phyloP scores from a whole-genome alignment of 37 sponge, comb jelly and placozoan species.

The Theonella swinhoei region DNA sequence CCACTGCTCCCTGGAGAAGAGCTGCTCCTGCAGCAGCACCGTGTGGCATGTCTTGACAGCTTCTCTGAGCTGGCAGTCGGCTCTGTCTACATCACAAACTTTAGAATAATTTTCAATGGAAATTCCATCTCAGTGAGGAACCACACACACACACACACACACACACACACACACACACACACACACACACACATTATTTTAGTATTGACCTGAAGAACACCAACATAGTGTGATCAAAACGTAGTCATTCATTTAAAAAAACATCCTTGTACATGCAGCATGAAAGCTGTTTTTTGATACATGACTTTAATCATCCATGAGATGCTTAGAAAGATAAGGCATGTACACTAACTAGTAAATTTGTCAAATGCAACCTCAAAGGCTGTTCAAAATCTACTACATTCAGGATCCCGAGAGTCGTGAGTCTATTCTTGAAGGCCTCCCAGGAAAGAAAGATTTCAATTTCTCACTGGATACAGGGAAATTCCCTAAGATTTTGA shows the following conservation, averaged over 20 bases:
- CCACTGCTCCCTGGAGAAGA: constrained; percentile 71
- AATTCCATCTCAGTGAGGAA: constrained; percentile 63
- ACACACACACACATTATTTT: no score
- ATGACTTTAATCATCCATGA: no score
- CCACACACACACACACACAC: no score
- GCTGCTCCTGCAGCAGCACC: constrained; percentile 60
- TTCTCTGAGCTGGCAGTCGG: constrained; percentile 68
- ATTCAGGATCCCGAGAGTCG: constrained; percentile 46
- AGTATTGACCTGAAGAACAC: neutral
- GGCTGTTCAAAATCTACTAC: neutral
- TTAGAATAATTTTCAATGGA: constrained; percentile 79
- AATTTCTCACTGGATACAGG: neutral
- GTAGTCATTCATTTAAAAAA: no score
- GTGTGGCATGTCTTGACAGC: constrained; percentile 53
- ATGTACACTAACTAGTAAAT: no score
- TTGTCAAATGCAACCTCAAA: no score
- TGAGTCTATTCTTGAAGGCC: constrained; percentile 15
- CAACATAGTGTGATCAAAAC: neutral
- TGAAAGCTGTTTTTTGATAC: no score
- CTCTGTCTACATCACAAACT: constrained; percentile 77
- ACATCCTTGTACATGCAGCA: no score
- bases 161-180: constrained; percentile 12
- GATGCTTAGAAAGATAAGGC: no score
- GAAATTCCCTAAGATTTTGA: neutral
- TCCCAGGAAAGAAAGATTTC: neutral